Base-by-base conservation (phyloP, 2,888 invertebrate species). In the Hydriomena furcata region DNA sequence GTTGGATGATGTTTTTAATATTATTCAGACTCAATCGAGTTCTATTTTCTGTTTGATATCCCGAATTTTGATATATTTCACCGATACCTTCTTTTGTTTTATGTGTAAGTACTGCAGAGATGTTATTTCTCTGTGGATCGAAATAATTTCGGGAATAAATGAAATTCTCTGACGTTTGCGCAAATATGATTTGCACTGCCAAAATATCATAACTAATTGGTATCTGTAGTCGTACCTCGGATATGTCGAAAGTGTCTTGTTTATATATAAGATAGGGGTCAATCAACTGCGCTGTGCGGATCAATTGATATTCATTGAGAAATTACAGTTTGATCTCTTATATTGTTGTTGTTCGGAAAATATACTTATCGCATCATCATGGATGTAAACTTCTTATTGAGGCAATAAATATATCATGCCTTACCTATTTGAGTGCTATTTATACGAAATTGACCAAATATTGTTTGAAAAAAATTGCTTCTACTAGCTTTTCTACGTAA, bases 1-100 rank as follows among this genome's bases (percentile, higher is more conserved):
- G 76, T 82, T 82, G 76, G 75, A 43, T 38, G 73, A 72, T 75
- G 72, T 88, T 89, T 87, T 87, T 89, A 87, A 87, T 88, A 82
- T 88, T 87, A 88, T 88, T 60, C 81, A 66, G 76, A 79, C 71
- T 74, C 73, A n/a, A 65, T 71, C 70, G 72, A 71, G 61, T 50
- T 55, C 53, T 56, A 41, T 63, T 60, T 48, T 53, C 49, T 49
- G 43, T 57, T 58, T 47, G 13, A 41, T 50, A 51, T 58, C 36
- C 35, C 20, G 37, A 45, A 50, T 58, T 53, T 20, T 36, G 12
- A 40, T 35, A 5, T 44, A 27, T 35, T 20, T 25, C 32, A 35
- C 31, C 11, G 21, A 24, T 31, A 17, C n/a, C 5, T 21, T 30
- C 1, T 12, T 13, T 17, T 35, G 34, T 34, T 35, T 30, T 11